Base-by-base conservation (phyloP, 2,888 invertebrate species). In the Linnaemya tessellans region DNA sequence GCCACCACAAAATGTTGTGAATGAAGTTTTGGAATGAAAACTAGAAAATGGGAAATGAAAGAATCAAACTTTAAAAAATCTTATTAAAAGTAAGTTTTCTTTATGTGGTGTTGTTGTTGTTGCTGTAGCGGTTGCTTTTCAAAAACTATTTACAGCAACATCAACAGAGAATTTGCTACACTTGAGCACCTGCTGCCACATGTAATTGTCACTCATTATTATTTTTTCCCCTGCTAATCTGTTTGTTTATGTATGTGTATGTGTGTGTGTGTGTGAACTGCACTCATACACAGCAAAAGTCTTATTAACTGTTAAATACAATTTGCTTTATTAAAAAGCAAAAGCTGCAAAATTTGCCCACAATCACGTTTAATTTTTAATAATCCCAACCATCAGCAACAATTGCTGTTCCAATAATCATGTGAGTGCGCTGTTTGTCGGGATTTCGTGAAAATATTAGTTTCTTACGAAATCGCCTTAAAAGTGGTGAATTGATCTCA, bases 281-380 rank as follows among this genome's bases (percentile, higher is more conserved):
- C 25, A 43, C n/a, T 38, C 15, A 65, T n/a, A 10, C 20, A 20
- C 25, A 41, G 25, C 9, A n/a, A 9, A 73, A 58, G 38, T 73
- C 10, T 65, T 56, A 38, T 54, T 74, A 51, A 43, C 54, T 54
- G 68, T n/a, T 0, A 68, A 75, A 67, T 80, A 11, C 30, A 22
- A 30, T 22, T n/a, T 30, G 30, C 68, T n/a, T 67, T 80, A 51
- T 51, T 46, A 15, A 65, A 58, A 56, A 9, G n/a, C 13, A 67
- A 56, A 70, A 77, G 11, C 82, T 77, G 35, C 7, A 56, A 41
- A 70, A 82, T 64, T 82, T 46, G 13, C 54, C 70, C 25, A 64
- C 64, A 9, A 77, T 77, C 82, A 82, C 82, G 82, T 82, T 75
- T 75, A n/a, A 15, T 25, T n/a, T n/a, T 60, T 70, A 46, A 41